Evolutionary conservation across 2,797 vertebrate genomes (phyloP), one percentile per base, ranked within the genome.

Genomic region (Chlorospingus semifuscus): DNA sequence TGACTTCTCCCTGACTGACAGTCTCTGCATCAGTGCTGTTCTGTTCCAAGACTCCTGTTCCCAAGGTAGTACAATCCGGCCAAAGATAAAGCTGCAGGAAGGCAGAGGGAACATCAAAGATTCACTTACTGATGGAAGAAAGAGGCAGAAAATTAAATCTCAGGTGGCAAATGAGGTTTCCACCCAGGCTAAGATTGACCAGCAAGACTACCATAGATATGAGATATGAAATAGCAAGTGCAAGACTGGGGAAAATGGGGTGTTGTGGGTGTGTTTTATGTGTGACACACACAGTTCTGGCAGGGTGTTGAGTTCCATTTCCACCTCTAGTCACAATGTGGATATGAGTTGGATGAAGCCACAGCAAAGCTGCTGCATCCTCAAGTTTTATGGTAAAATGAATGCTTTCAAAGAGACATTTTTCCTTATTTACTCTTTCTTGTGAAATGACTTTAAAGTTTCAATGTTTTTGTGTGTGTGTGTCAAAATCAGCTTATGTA

Each of bases 1-100:
- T 84, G 87, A 87, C 90, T 95, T 93, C 80, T 94, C 47, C 63
- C 57, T 92, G 86, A 88, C 63, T 95, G 95, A 83, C 89, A 90
- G 94, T 71, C 89, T 93, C 71, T 87, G 71, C 93, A 81, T 94
- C 89, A 60, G 8, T 59, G 86, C 90, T 87, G 24, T 90, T 91
- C 84, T 74, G 53, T 64, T 91, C 95, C 88, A 93, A 94, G 90
- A 55, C 76, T 92, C 19, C 6, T 72, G 64, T 79, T 93, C 66
- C 12, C 76, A 46, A 83, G 87, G 70, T 59, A 69, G 71, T 92
- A 50, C 84, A 85, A 74, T 55, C 93, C 50, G 81, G 57, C 57
- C 87, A 75, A 83, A 86, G 69, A 88, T 59, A 70, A 93, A 89
- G 52, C 71, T 63, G 70, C 15, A 2, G 76, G 52, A 89, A 85